These are phyloP conservation scores for Tragelaphus strepsiceros DNA, from an alignment of 2,113 vertebrate genomes.

Conservation along the genomic window DNA sequence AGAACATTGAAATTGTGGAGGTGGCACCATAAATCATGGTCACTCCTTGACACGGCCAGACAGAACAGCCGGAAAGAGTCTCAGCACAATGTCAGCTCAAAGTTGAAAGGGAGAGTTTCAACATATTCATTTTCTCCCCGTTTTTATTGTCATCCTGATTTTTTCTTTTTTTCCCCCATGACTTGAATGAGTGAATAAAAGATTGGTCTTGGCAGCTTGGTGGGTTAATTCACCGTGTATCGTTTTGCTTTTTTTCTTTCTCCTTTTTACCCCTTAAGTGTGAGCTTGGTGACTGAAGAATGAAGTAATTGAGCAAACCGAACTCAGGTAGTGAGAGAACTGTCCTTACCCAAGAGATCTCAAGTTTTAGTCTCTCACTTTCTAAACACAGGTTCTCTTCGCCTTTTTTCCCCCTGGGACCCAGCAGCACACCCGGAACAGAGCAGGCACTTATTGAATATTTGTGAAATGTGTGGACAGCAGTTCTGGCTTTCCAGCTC, in stretches of 20 bases:
- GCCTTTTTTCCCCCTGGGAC: neutral
- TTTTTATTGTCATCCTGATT: neutral
- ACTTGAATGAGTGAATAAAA: neutral
- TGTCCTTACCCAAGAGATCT: neutral
- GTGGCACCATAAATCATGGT: constrained; percentile 72
- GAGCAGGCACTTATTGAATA: neutral
- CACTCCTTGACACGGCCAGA: constrained; percentile 63
- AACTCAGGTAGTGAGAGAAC: neutral
- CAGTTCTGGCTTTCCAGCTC: neutral
- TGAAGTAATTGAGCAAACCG: neutral
- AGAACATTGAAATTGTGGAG: constrained; percentile 50
- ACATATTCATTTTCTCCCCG: constrained; percentile 43
- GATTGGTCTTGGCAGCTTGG: neutral
- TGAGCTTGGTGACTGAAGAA: neutral
- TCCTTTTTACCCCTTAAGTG: neutral
- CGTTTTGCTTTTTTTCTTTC: neutral
- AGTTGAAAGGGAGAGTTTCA: constrained; percentile 62
- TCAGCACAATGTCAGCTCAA: constrained; percentile 66
- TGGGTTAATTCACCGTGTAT: neutral
- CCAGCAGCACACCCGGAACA: neutral
- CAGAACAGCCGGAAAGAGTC: constrained; percentile 55
- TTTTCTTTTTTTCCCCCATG: neutral
- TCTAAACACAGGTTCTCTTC: neutral
- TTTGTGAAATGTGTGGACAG: neutral
- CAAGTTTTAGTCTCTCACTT: neutral